Evolutionary conservation across 2,888 invertebrate genomes (phyloP).

Genomic region (Megastigmus dorsalis): DNA sequence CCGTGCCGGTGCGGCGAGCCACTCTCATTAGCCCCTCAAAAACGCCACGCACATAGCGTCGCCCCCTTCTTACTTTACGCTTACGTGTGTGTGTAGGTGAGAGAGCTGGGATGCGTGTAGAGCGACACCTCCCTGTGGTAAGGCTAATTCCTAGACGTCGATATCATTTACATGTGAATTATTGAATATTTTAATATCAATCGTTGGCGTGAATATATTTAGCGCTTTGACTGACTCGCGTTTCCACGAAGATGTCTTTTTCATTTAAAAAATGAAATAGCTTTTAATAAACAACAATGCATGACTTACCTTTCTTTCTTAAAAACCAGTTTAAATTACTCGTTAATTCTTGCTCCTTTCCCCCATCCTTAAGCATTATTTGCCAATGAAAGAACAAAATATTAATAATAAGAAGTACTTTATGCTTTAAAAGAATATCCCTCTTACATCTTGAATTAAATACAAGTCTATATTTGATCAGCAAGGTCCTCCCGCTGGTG

Average conservation of each 20-base stretch:
- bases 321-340: not conserved
- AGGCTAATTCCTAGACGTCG: no score
- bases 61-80: not conserved
- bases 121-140: constrained; percentile 19
- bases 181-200: constrained; percentile 55
- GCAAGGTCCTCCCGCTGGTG: no score
- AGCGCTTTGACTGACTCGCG: not conserved
- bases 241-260: not conserved
- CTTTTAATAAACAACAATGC: no score
- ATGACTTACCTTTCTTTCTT: not conserved
- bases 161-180: constrained; percentile 44
- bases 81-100: no score
- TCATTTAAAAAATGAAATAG: no score
- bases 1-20: no score
- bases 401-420: not conserved
- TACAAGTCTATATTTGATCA: not conserved
- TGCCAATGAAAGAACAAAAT: not conserved
- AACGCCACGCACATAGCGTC: constrained; percentile 19
- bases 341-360: constrained; percentile 5
- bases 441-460: not conserved
- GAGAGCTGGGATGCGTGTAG: not conserved
- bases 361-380: no score
- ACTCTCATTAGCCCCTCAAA: constrained; percentile 38
- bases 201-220: constrained; percentile 17
- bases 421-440: not conserved